Evolutionary conservation across 2,113 vertebrate genomes (phyloP).

Genomic region (Cranoglanis bouderius): DNA sequence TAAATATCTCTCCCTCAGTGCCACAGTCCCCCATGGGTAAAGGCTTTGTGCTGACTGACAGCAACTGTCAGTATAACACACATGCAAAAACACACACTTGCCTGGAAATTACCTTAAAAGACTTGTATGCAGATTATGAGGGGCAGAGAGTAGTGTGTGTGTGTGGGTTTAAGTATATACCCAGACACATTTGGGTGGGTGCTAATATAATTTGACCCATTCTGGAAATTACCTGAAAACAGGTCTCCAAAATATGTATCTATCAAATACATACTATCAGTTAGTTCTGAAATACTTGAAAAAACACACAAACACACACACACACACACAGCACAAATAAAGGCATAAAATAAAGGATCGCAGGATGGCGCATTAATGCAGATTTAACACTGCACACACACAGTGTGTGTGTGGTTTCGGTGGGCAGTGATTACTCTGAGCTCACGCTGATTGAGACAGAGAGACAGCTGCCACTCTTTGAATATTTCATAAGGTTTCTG

Average conservation of each 20-base stretch:
- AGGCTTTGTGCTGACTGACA: background rate
- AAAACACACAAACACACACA: background rate
- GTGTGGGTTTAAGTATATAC: background rate
- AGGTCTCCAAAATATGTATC: background rate
- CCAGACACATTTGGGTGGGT: background rate
- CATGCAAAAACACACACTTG: background rate
- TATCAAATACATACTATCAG: background rate
- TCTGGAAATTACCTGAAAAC: background rate
- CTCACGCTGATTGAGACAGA: conserved; percentile 61
- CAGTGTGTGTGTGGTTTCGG: conserved; percentile 36
- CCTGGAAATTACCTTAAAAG: background rate
- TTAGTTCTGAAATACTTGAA: background rate
- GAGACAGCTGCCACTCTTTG: conserved; percentile 66
- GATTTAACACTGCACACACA: conserved; percentile 44
- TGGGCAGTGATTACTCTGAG: conserved; percentile 48
- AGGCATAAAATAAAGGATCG: conserved; percentile 24
- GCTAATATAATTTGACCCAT: background rate
- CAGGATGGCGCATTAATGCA: conserved; percentile 34
- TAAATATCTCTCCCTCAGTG: conserved; percentile 27
- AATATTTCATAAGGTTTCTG: conserved; percentile 65
- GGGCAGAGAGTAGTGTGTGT: background rate
- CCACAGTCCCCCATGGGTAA: conserved; percentile 8
- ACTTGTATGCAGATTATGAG: background rate
- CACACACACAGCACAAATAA: conserved; percentile 39
- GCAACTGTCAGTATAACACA: background rate